Percentiles rank a stretch among this genome's conserved stretches.
Conservation (phyloP, 2,888 invertebrate genomes). For the Molorchus minor region DNA sequence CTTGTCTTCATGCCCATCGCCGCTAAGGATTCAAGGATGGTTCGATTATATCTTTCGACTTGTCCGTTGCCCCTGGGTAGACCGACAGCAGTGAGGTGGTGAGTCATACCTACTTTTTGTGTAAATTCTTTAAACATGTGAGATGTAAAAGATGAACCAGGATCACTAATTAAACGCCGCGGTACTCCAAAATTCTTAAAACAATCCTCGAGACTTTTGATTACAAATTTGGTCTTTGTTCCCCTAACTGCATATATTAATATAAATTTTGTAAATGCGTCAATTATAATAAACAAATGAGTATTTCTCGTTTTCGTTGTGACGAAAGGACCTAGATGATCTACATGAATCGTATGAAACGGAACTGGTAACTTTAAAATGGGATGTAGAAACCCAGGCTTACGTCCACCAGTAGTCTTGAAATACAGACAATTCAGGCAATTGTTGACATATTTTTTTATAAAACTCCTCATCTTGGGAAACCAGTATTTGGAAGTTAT, state of each 20-base stretch:
- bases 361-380: slow-evolving; percentile 31
- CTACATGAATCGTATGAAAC: slow-evolving; percentile 47
- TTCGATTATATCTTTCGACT: slow-evolving; percentile 44
- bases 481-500: slow-evolving; percentile 24
- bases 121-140: slow-evolving; percentile 52
- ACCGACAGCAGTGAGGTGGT: slow-evolving; percentile 38
- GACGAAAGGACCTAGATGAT: slow-evolving; percentile 59
- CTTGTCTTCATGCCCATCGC: slow-evolving; percentile 32
- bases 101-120: slow-evolving; percentile 46
- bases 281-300: slow-evolving; percentile 53
- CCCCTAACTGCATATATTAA: slow-evolving; percentile 50
- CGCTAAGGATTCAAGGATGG: slow-evolving; percentile 36
- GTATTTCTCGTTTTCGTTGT: slow-evolving; percentile 50
- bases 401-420: slow-evolving; percentile 31
- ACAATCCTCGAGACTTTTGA: slow-evolving; percentile 49
- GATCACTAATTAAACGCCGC: slow-evolving; percentile 53
- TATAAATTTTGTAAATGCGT: slow-evolving; percentile 56
- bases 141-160: slow-evolving; percentile 56
- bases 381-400: slow-evolving; percentile 32
- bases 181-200: slow-evolving; percentile 49
- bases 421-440: slow-evolving; percentile 33
- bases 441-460: slow-evolving; percentile 14
- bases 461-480: slow-evolving; percentile 19
- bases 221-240: slow-evolving; percentile 48
- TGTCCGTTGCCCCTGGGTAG: slow-evolving; percentile 53